Percentiles rank a stretch among this genome's conserved stretches.
These are phyloP conservation scores for Temnothorax nylanderi DNA, from an alignment of 1,140 invertebrate species.

Conservation along the genomic window DNA sequence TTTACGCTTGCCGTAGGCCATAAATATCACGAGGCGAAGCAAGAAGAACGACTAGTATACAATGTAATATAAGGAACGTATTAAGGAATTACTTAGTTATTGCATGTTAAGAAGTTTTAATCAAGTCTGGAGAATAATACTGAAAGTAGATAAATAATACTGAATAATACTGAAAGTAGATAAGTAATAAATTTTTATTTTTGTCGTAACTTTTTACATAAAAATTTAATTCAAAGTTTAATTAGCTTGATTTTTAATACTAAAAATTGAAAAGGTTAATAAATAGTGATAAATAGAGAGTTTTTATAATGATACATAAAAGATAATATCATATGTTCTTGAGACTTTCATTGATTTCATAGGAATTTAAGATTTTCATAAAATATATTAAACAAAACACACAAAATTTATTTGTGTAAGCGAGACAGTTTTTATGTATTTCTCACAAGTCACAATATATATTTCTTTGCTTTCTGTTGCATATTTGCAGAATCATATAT, in stretches of 20 bases:
- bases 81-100: conserved; percentile 2
- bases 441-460: not conserved
- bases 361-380: not conserved
- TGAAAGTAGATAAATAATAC: not conserved
- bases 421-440: not conserved
- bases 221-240: not conserved
- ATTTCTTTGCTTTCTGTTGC: not conserved
- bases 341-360: no score
- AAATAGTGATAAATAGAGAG: not conserved
- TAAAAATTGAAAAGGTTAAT: not conserved
- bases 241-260: not conserved
- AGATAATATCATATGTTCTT: not conserved
- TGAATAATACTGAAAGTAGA: no score
- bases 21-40: not conserved
- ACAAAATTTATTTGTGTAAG: not conserved
- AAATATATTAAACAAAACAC: not conserved
- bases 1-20: not conserved
- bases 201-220: no score
- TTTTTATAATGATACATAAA: not conserved
- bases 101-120: not conserved
- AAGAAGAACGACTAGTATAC: not conserved
- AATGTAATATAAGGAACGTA: not conserved
- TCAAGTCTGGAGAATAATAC: not conserved
- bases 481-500: not conserved
- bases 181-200: no score